These are phyloP conservation scores for Microctenopoma lineatum DNA, from an alignment of 2,797 vertebrate species.

Conservation along the genomic window DNA sequence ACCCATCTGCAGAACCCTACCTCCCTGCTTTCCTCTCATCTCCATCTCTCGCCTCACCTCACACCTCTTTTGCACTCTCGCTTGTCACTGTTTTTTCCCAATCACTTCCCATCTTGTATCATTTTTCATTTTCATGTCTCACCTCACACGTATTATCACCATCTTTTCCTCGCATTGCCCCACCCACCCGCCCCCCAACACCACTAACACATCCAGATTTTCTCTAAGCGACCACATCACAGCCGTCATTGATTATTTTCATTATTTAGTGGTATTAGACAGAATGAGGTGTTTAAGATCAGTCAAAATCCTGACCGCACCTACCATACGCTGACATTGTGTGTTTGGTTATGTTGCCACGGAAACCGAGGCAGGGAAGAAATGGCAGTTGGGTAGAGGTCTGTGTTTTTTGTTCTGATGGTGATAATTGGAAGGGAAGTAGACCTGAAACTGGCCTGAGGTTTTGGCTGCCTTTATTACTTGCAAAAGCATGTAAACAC, in stretches of 20 bases:
- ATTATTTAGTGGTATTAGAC: conserved; percentile 62
- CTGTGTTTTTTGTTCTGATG: conserved; percentile 45
- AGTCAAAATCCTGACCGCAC: conserved; percentile 48
- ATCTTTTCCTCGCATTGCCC: conserved; percentile 27
- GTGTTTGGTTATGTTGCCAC: conserved; percentile 66
- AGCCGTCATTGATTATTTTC: conserved; percentile 56
- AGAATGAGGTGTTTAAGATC: conserved; percentile 61
- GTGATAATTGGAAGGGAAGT: conserved; percentile 58
- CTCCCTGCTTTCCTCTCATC: conserved; percentile 48
- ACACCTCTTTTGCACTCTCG: conserved; percentile 58
- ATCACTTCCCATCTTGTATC: conserved; percentile 32
- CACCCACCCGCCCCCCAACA: not conserved
- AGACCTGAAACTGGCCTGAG: conserved; percentile 49
- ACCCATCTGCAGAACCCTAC: conserved; percentile 66
- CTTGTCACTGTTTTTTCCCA: conserved; percentile 20
- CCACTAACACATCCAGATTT: conserved; percentile 41
- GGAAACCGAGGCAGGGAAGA: conserved; percentile 54
- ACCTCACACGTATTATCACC: conserved; percentile 52
- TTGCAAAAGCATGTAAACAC: conserved; percentile 12
- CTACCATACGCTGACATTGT: conserved; percentile 27
- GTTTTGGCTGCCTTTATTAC: conserved; percentile 36
- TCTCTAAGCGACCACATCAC: conserved; percentile 33
- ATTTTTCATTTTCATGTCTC: conserved; percentile 63
- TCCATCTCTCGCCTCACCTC: conserved; percentile 57
- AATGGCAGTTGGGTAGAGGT: conserved; percentile 34